Base-by-base conservation (phyloP, 2,113 vertebrate genomes). In the Rhagologus leucostigma region DNA sequence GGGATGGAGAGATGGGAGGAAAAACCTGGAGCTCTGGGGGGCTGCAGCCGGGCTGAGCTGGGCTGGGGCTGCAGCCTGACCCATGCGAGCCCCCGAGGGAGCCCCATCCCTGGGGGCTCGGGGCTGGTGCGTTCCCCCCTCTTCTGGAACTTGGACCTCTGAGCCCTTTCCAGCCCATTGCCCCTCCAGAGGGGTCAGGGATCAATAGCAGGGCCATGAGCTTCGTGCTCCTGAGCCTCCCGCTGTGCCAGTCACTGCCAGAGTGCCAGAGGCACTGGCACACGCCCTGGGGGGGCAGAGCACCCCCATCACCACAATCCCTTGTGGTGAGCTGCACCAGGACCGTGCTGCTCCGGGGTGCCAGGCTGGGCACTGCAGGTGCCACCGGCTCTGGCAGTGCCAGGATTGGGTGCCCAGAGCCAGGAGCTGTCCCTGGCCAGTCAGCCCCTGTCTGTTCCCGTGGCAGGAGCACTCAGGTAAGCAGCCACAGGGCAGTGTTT, bases 91-190 rank as follows among this genome's bases (percentile, higher is more conserved):
- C 44, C 42, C 17, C 1, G 1, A 42, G 35, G 37, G 27, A 77
- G n/a, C 59, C 44, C 35, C 5, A 3, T 12, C 9, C 16, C 44
- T 5, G 22, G 21, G 19, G 52, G 4, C 30, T 17, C 13, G 30
- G 57, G 47, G 2, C 11, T 1, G 0, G 1, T 1, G 2, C 13
- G 16, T 33, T 33, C 27, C 67, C 67, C 14, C 24, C 11, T 17
- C 21, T 46, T 30, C 19, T 23, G 9, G 47, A 29, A 42, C 50
- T 12, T 3, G 56, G 44, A 14, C 1, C 1, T 9, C 29, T 32
- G n/a, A 9, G 14, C 55, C 26, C 24, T 47, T 33, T 23, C 30
- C 9, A 56, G 16, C 21, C 21, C 3, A n/a, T 44, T 17, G 0
- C 4, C 15, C 7, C 35, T 33, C 27, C 5, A 1, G 27, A 19